These are phyloP conservation scores for Anoplopoma fimbria DNA, from an alignment of 2,113 vertebrate genomes.

Conservation along the genomic window DNA sequence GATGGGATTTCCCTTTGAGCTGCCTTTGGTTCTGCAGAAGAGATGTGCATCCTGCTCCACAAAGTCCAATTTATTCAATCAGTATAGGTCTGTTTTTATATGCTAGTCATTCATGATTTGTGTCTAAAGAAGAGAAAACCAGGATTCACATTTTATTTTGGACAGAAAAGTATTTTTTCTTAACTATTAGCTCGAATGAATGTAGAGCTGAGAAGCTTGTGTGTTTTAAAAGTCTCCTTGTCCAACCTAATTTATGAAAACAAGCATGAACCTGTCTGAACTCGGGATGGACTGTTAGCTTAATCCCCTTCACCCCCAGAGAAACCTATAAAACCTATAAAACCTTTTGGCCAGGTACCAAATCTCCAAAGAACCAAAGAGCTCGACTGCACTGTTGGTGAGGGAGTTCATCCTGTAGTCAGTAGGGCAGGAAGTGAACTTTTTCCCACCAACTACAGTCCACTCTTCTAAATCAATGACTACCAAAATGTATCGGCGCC, in stretches of 20 bases:
- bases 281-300: conserved; percentile 13
- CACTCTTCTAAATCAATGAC: neutral
- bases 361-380: conserved; percentile 3
- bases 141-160: neutral
- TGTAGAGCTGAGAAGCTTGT: conserved; percentile 11
- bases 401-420: neutral
- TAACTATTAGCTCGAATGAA: conserved; percentile 10
- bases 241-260: conserved; percentile 54
- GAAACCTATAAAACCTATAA: conserved; percentile 42
- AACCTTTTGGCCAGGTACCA: conserved; percentile 41
- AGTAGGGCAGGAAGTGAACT: conserved; percentile 7
- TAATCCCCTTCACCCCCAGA: conserved; percentile 30
- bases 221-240: conserved; percentile 42
- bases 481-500: too few species aligned
- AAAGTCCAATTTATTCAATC: neutral
- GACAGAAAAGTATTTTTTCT: neutral
- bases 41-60: neutral
- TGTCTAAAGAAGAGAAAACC: neutral
- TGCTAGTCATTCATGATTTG: neutral
- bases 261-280: conserved; percentile 31
- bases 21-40: neutral
- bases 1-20: neutral
- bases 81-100: neutral
- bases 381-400: neutral
- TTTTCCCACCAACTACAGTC: conserved; percentile 9